These are phyloP conservation scores for Gymnocypris eckloni DNA, from an alignment of 2,797 vertebrate genomes.

Conservation along the genomic window DNA sequence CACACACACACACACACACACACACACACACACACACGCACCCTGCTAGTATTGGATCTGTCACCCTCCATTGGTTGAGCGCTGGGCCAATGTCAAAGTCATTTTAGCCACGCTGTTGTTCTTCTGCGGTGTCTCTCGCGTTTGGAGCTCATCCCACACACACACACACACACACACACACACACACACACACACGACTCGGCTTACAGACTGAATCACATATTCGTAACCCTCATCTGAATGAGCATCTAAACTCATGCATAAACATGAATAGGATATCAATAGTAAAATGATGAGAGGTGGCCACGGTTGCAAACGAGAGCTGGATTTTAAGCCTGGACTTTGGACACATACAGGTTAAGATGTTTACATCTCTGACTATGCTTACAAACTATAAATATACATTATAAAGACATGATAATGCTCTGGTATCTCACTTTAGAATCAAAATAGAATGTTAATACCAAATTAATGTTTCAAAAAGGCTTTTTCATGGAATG, in stretches of 20 bases:
- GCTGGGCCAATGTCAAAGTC: conserved; percentile 76
- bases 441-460: not conserved
- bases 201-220: not conserved
- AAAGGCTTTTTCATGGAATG: not conserved
- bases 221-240: conserved; percentile 23
- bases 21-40: no score
- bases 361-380: not conserved
- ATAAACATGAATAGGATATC: conserved; percentile 37
- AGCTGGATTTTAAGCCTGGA: not conserved
- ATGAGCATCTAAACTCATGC: conserved; percentile 39
- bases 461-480: not conserved
- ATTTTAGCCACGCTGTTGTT: conserved; percentile 61
- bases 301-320: not conserved
- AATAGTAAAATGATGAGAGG: not conserved
- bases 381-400: not conserved
- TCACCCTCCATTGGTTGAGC: conserved; percentile 75
- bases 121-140: conserved; percentile 61
- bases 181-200: not conserved
- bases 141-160: conserved; percentile 57
- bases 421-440: not conserved
- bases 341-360: not conserved
- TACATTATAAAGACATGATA: not conserved
- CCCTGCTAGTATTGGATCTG: conserved; percentile 75
- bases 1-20: no score
- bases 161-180: not conserved